phyloP scores from a whole-genome alignment of 2,888 invertebrate species.

The Xylocampa areola region DNA sequence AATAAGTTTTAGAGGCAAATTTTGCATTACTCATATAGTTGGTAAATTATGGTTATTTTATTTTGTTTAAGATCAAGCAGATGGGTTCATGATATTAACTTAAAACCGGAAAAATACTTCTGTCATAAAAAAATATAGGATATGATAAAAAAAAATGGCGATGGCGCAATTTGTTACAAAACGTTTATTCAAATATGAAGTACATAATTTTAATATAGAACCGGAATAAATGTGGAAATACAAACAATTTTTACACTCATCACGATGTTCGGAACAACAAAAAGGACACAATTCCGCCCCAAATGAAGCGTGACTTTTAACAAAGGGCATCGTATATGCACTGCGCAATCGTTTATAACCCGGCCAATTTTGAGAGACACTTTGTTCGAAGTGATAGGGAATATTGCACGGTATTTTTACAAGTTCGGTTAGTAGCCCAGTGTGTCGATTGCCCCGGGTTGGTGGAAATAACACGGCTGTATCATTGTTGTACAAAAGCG shows the following conservation, averaged over 20 bases:
- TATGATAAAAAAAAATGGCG: too few species aligned
- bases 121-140: too few species aligned
- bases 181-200: conserved; percentile 59
- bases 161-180: conserved; percentile 12
- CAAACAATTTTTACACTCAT: conserved; percentile 84
- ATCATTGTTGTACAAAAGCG: conserved; percentile 88
- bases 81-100: too few species aligned
- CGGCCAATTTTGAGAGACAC: conserved; percentile 64
- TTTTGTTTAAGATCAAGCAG: too few species aligned
- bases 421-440: conserved; percentile 70
- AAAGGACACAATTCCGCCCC: conserved; percentile 87
- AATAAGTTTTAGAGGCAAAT: too few species aligned
- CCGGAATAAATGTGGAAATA: conserved; percentile 67
- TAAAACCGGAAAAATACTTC: too few species aligned
- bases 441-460: conserved; percentile 84
- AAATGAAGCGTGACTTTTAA: conserved; percentile 88
- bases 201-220: conserved; percentile 54
- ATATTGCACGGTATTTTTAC: conserved; percentile 53
- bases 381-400: conserved; percentile 23
- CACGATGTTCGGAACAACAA: conserved; percentile 84
- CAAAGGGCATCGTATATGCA: conserved; percentile 81
- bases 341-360: conserved; percentile 77
- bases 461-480: conserved; percentile 85
- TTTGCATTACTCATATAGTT: too few species aligned
- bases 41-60: too few species aligned